These are phyloP conservation scores for Microchrysa polita DNA, from an alignment of 2,888 invertebrate species.

Conservation along the genomic window DNA sequence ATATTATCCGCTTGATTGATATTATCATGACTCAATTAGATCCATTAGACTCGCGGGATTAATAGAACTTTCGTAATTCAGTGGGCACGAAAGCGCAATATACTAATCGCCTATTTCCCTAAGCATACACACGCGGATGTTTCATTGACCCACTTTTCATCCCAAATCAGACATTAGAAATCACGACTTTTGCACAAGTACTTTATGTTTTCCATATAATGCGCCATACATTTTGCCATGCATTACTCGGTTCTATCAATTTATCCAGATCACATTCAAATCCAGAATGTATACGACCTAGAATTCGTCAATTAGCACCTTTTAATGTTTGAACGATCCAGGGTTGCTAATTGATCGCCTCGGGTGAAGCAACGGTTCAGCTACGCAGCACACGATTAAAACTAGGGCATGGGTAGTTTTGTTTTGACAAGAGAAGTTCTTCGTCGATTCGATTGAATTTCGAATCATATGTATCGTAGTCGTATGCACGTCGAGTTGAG, in stretches of 20 bases:
- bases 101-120: not conserved
- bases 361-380: slow-evolving; percentile 5
- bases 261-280: slow-evolving; percentile 14
- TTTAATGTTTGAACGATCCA: slow-evolving; percentile 11
- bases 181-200: not conserved
- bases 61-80: not conserved
- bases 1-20: too few relatives aligned
- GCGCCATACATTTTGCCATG: too few relatives aligned
- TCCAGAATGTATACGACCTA: slow-evolving; percentile 13
- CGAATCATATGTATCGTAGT: too few relatives aligned
- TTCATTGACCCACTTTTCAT: not conserved
- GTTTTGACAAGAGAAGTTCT: not conserved
- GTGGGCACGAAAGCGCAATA: not conserved
- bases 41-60: too few relatives aligned
- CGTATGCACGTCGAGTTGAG: too few relatives aligned
- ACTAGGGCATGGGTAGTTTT: slow-evolving; percentile 1
- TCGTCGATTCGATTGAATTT: too few relatives aligned
- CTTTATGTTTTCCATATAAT: not conserved
- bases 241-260: not conserved
- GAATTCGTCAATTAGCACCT: slow-evolving; percentile 24
- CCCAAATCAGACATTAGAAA: not conserved
- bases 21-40: too few relatives aligned
- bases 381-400: not conserved
- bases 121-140: not conserved
- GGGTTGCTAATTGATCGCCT: slow-evolving; percentile 14